Base-by-base conservation (phyloP, 1,140 invertebrate genomes). In the Drosophila kanapiae region DNA sequence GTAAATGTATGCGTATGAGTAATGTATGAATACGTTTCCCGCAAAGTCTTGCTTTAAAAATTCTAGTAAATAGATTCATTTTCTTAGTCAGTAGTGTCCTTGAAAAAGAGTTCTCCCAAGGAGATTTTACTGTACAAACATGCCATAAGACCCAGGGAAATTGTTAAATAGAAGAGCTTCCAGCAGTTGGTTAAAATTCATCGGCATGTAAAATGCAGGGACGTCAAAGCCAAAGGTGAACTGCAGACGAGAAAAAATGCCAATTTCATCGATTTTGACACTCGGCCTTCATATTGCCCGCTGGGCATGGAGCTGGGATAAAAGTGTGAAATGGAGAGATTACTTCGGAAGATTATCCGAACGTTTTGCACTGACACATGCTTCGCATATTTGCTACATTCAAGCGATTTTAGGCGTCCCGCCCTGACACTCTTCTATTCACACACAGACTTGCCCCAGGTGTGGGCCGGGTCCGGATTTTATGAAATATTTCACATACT, bases 181-280 rank as follows among this genome's bases (percentile, higher is more conserved):
- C n/a, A 47, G 58, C 11, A 4, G 6, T 68, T 38, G 5, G 14
- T 11, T 18, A 29, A 64, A 53, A 40, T 35, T 38, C 16, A 11
- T 11, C 8, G 11, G 9, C 14, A 37, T 51, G 59, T n/a, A 61
- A 61, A 53, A 53, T 61, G 31, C 31, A 35, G 48, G 7, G 33
- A 2, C 16, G 11, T 56, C 48, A 38, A 40, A 62, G 33, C 27
- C 10, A 18, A 37, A 54, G 40, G n/a, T 31, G 29, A 40, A 8
- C 27, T 48, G 10, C 6, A 13, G 1, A 18, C 7, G 10, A n/a
- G 48, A 42, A 62, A 57, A 57, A 82, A 86, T 72, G 60, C 48
- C 71, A 75, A 57, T 80, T 75, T 78, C n/a, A 83, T 83, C 77
- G 80, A 83, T 70, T 71, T 71, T 56, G 54, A 69, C 54, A 71